Percentiles rank a stretch among this genome's conserved stretches.
phyloP scores from a whole-genome alignment of 2,113 vertebrate species.

The Butorides virescens region DNA sequence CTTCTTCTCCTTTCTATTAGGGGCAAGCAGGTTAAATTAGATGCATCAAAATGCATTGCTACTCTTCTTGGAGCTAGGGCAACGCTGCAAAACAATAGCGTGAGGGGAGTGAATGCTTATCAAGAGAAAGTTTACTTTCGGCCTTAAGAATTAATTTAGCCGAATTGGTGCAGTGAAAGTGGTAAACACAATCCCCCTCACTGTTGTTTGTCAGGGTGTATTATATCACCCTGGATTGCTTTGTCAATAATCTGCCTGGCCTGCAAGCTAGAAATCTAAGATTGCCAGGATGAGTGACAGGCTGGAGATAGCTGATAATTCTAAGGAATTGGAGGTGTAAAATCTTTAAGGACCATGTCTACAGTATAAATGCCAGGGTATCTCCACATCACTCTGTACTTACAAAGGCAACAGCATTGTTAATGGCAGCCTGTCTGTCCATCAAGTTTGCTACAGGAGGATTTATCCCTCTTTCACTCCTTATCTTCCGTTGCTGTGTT shows the following conservation, averaged over 20 bases:
- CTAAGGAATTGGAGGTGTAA: constrained; percentile 98
- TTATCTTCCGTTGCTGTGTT: constrained; percentile 86
- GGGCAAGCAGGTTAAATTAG: constrained; percentile 54
- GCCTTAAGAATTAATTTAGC: constrained; percentile 80
- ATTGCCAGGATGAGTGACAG: constrained; percentile 93
- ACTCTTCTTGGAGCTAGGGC: neutral
- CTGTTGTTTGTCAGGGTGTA: constrained; percentile 88
- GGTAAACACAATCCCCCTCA: constrained; percentile 79
- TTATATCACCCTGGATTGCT: constrained; percentile 93
- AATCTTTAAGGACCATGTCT: constrained; percentile 98
- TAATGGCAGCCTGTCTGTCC: constrained; percentile 96
- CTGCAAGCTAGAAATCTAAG: constrained; percentile 87
- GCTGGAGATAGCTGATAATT: constrained; percentile 97
- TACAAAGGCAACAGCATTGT: constrained; percentile 93
- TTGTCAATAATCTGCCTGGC: constrained; percentile 93
- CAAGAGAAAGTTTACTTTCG: constrained; percentile 76
- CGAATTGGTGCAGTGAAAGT: constrained; percentile 68
- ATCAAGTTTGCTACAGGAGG: constrained; percentile 87
- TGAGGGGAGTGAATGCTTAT: constrained; percentile 61
- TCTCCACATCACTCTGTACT: constrained; percentile 94
- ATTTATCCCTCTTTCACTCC: constrained; percentile 91
- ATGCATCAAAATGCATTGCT: constrained; percentile 3
- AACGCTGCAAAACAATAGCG: neutral
- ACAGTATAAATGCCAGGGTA: constrained; percentile 96
- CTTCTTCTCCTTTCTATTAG: constrained; percentile 10